Evolutionary conservation across 1,140 invertebrate species (phyloP), one percentile per base, ranked within the genome.

Genomic region (Leptoteleia sp.): DNA sequence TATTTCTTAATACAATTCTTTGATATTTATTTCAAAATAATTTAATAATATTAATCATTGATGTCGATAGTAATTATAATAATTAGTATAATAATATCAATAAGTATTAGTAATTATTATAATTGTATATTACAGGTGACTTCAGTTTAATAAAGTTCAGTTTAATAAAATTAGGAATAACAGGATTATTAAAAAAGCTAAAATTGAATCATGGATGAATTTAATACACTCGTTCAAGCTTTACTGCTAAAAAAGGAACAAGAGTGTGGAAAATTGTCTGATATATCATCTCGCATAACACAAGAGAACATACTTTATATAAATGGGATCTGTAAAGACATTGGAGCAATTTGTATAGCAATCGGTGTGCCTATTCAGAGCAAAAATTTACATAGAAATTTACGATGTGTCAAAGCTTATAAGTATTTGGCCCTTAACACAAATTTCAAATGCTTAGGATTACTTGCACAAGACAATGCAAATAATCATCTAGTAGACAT

Each of bases 361-460:
- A 73, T 8, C 5, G n/a, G 48, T 3, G 65, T 83, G 17, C 67
- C 65, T 2, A 40, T 29, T 19, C 7, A 68, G 37, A 33, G 61
- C 37, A 55, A 57, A 19, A 15, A 59, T 48, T 5, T 72, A 3
- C 11, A 65, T 3, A 38, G 77, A 5, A 72, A 78, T 55, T 6
- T 37, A 15, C 65, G 40, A 27, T 81, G 82, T 27, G 54, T 85
- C 6, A 13, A 73, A 1, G 42, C 40, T 5, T 87, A 79, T 8
- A 86, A 84, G 27, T 87, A 83, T 25, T 43, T 89, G 6, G 13
- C 85, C 9, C 68, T 88, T 0, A 89, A 89, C 19, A 89, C 88
- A 0, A 81, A 81, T 54, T 88, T 89, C n/a, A 68, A 75, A 2
- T 80, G 68, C 6, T 83, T 86, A 38, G 76, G 82, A 5, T 33